Conservation (phyloP, 2,797 vertebrate genomes). For the Myotis findleyi region DNA sequence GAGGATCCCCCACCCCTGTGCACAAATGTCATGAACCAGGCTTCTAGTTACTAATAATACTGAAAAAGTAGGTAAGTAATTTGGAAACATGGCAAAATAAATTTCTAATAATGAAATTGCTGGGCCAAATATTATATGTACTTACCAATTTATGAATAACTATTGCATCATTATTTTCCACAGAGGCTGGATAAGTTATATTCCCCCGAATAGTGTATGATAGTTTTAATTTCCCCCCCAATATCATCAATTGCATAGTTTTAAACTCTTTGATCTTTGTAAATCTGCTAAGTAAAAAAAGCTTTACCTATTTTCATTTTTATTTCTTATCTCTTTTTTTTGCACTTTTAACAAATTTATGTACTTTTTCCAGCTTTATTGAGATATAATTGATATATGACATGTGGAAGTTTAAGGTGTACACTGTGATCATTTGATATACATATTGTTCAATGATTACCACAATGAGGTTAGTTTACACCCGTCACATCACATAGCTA, state of each 20-base stretch:
- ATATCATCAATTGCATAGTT: background rate
- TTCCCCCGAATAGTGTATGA: background rate
- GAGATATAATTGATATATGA: background rate
- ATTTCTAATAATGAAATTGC: background rate
- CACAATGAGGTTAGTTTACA: no score
- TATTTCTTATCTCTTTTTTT: background rate
- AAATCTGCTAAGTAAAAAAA: background rate
- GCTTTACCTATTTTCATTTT: background rate
- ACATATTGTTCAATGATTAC: no score
- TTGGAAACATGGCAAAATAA: background rate
- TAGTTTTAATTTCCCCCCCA: background rate
- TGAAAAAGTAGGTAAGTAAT: background rate
- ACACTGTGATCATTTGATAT: background rate
- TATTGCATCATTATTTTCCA: background rate
- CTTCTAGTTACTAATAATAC: background rate
- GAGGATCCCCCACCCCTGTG: no score
- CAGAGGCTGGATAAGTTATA: background rate
- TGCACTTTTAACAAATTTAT: background rate
- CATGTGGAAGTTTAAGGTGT: background rate
- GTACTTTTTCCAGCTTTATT: background rate
- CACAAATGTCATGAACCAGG: no score
- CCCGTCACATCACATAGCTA: no score
- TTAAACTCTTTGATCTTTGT: background rate
- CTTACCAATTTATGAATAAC: background rate
- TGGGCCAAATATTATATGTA: background rate